Conservation (phyloP, 1,140 invertebrate species). For the Heliothis subflexa region DNA sequence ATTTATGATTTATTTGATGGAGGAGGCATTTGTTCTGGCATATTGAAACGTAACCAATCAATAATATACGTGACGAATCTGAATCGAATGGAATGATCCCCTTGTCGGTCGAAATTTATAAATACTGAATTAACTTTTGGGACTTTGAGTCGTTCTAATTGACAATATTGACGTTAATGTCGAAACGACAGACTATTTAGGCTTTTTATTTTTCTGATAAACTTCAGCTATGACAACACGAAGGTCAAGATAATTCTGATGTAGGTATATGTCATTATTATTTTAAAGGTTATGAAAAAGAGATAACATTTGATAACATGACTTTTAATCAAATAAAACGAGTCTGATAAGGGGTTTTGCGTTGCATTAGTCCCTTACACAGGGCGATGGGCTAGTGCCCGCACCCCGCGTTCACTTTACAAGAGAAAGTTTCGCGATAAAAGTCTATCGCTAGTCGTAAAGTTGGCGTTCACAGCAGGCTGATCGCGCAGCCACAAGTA, state of each 20-base stretch:
- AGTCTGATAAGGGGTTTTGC: background rate
- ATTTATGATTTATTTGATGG: constrained; percentile 13
- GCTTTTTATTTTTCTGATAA: background rate
- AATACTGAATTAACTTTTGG: constrained; percentile 32
- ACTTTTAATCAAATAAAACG: background rate
- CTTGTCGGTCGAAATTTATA: constrained; percentile 15
- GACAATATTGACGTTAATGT: background rate
- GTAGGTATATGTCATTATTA: too few species aligned
- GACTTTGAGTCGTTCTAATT: background rate
- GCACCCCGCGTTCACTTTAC: constrained; percentile 21
- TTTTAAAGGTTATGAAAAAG: background rate
- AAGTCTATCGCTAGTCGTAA: constrained; percentile 40
- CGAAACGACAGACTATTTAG: background rate
- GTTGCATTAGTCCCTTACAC: background rate
- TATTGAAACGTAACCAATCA: constrained; percentile 13
- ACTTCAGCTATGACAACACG: background rate
- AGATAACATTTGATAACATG: background rate
- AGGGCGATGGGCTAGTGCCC: background rate
- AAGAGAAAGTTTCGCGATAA: constrained; percentile 44
- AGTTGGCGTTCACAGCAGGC: constrained; percentile 32
- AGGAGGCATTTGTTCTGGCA: constrained; percentile 2
- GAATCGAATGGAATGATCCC: constrained; percentile 1
- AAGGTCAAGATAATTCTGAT: background rate
- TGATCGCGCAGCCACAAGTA: constrained; percentile 41
- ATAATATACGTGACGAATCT: constrained; percentile 16